Base-by-base conservation (phyloP, 2,113 vertebrate species). In the Cynopterus brachyotis region DNA sequence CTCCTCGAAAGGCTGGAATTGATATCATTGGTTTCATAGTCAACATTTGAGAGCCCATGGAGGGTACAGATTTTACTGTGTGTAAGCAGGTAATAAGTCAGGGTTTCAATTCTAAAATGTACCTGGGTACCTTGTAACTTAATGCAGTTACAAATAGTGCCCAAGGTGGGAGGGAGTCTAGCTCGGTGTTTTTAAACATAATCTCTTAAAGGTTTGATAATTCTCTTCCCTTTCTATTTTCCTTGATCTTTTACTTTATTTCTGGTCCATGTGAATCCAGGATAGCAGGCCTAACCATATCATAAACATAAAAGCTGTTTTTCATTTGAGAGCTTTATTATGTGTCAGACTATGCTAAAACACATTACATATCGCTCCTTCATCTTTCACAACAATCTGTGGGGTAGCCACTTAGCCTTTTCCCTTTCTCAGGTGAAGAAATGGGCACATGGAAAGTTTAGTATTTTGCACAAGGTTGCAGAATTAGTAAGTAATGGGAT, bases 81-180 rank as follows among this genome's bases (percentile, higher is more conserved):
- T 59, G 57, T 69, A 76, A 90, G 66, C 76, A 53, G 42, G 30
- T 91, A 76, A 93, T 96, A 88, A 95, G 76, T 94, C 76, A 92
- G 15, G 24, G n/a, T 59, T 94, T 95, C 62, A 84, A 55, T 80
- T 86, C 45, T 95, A 80, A 82, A 76, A 55, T 20, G 42, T 93
- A 69, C 30, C 30, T 0, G 2, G 20, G 50, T 82, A 73, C 22
- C n/a, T 59, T 66, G n/a, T 87, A 84, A 70, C 40, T 83, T 84
- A 88, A 78, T 60, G 28, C 37, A 83, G 9, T 70, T 80, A 67
- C 53, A 82, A 35, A 40, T 37, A 84, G n/a, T 91, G 35, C 59
- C 32, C 10, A 53, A 47, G 32, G 6, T 45, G 17, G 35, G 26
- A 72, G 26, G 79, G 50, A 72, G 47, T 50, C 70, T 78, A 79